These are phyloP conservation scores for Cydia amplana DNA, from an alignment of 1,140 invertebrate species.

Conservation along the genomic window DNA sequence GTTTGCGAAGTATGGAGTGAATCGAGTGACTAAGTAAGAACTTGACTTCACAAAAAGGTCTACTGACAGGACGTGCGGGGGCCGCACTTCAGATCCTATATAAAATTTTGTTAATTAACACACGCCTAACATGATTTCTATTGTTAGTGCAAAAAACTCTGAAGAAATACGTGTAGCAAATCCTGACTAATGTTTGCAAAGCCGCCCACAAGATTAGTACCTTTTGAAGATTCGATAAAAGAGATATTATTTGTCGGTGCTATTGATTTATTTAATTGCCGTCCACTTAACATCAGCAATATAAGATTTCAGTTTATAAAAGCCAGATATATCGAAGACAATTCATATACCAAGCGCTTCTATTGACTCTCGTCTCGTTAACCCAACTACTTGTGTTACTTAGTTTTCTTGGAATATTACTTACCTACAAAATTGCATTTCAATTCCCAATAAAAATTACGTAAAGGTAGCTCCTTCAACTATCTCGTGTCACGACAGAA, in stretches of 20 bases:
- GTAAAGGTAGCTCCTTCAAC: constrained; percentile 15
- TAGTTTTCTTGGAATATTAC: background rate
- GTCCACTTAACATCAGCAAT: background rate
- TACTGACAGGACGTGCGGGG: too few relatives aligned
- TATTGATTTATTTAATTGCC: background rate
- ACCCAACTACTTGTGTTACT: background rate
- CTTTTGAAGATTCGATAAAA: constrained; percentile 9
- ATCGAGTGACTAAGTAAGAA: too few relatives aligned
- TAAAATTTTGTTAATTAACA: background rate
- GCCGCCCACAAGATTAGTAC: background rate
- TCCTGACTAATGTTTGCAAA: background rate
- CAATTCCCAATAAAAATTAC: constrained; percentile 22
- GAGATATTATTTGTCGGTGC: background rate
- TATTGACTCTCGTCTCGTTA: too few relatives aligned
- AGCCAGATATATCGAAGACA: too few relatives aligned
- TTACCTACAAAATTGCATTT: background rate
- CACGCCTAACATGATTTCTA: background rate
- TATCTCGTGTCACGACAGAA: constrained; percentile 3
- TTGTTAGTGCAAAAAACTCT: background rate
- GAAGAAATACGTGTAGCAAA: background rate
- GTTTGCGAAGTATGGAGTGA: too few relatives aligned
- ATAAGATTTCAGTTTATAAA: background rate
- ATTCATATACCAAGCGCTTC: too few relatives aligned
- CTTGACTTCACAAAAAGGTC: too few relatives aligned
- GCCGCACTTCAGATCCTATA: background rate